Base-by-base conservation (phyloP, 2,113 vertebrate genomes). In the Sander vitreus region DNA sequence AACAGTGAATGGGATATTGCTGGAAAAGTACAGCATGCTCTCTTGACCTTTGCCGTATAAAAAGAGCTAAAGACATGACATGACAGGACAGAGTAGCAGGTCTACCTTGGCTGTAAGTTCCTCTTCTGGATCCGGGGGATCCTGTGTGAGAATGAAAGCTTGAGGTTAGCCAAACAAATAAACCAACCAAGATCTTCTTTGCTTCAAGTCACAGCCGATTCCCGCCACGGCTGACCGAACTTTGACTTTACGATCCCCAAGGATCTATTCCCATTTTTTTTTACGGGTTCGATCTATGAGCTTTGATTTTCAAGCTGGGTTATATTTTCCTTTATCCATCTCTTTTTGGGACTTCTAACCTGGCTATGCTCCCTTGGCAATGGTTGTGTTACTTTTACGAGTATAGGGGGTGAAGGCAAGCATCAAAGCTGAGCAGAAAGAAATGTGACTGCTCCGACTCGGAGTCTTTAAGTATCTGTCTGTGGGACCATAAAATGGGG, bases 81-180 rank as follows among this genome's bases (percentile, higher is more conserved):
- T 10, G 1, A 39, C 65, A 9, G 12, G 15, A 57, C 12, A 6
- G 47, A 67, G 67, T 0, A n/a, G 65, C n/a, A 65, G 21, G 10
- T 72, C 76, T 94, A 96, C 97, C 96, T 88, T 97, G 94, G 85
- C 96, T 94, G 67, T 96, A 96, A 19, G 95, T 96, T 91, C 94
- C 95, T 88, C 97, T 95, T 67, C 95, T 95, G 50, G 96, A 94
- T 9, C 95, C 94, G 2, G 91, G 83, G 33, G 95, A 83, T 53
- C 95, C 93, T 97, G 85, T 30, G 60, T 58, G 68, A 45, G 65
- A 50, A 64, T n/a, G 2, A 88, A 63, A 83, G 64, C 43, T 48
- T 18, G 25, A 58, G 25, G 27, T 84, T 65, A 84, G 75, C 57
- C 47, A 73, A 5, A 69, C 30, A 63, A 80, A 89, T 62, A 81